A percentile compares a stretch with the other conserved stretches of the same genome.
Evolutionary conservation across 2,888 invertebrate species (phyloP).

Genomic region (Scaptomyza flava): DNA sequence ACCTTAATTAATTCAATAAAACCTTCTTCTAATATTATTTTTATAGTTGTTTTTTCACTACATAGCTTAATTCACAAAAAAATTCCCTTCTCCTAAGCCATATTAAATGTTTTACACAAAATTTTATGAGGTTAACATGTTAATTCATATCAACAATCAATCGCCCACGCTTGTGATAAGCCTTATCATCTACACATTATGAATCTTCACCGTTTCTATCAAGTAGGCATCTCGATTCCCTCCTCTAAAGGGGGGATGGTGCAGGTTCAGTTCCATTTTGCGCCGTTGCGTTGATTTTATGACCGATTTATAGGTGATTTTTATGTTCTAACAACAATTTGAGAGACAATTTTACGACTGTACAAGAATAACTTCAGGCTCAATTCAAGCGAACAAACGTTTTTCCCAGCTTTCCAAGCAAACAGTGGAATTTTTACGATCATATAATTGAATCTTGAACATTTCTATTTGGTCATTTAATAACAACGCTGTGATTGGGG

Average conservation of each 20-base stretch:
- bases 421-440: slow-evolving; percentile 65
- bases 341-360: slow-evolving; percentile 60
- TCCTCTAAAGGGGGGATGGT: background rate
- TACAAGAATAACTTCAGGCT: slow-evolving; percentile 36
- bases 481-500: slow-evolving; percentile 46
- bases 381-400: slow-evolving; percentile 23
- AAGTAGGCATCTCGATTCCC: slow-evolving; percentile 10
- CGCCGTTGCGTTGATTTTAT: slow-evolving; percentile 67
- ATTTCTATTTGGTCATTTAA: slow-evolving; percentile 58
- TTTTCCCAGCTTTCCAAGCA: slow-evolving; percentile 42
- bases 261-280: slow-evolving; percentile 46
- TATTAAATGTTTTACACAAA: slow-evolving; percentile 1
- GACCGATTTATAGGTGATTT: slow-evolving; percentile 74
- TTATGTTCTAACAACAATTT: slow-evolving; percentile 77
- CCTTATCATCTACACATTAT: slow-evolving; percentile 25
- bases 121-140: background rate
- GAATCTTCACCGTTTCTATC: background rate
- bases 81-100: background rate
- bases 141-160: slow-evolving; percentile 34
- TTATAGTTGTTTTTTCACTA: background rate
- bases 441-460: slow-evolving; percentile 76
- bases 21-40: too few relatives aligned
- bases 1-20: too few relatives aligned
- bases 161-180: slow-evolving; percentile 49
- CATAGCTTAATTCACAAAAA: background rate